A percentile compares a stretch with the other conserved stretches of the same genome.
phyloP scores from a whole-genome alignment of 2,113 vertebrate genomes.

The Prunella fulvescens region DNA sequence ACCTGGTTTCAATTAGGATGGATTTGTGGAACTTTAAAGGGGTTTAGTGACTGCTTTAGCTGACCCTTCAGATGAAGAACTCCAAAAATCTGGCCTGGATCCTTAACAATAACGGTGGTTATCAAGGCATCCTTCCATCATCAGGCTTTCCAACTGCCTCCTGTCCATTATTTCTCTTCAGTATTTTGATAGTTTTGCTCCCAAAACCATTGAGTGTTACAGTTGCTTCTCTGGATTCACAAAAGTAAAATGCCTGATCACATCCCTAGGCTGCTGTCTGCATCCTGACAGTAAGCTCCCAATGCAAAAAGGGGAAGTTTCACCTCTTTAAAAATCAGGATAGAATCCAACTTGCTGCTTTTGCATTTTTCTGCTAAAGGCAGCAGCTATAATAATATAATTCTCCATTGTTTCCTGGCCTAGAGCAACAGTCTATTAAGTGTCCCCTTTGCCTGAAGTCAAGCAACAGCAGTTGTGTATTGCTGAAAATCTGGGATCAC shows the following conservation, averaged over 20 bases:
- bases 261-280: neutral
- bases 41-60: neutral
- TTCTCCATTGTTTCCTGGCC: neutral
- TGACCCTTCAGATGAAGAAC: neutral
- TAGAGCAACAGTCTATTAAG: neutral
- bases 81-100: constrained; percentile 22
- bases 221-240: neutral
- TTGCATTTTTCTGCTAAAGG: neutral
- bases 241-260: neutral
- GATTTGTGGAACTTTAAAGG: neutral
- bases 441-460: neutral
- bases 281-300: neutral
- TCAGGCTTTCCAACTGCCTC: neutral
- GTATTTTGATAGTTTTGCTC: neutral
- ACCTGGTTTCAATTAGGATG: constrained; percentile 27
- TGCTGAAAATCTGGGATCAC: neutral
- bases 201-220: neutral
- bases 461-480: neutral
- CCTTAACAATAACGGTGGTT: neutral
- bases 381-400: neutral
- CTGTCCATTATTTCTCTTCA: neutral
- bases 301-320: neutral
- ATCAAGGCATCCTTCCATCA: neutral
- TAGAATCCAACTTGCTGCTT: neutral
- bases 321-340: neutral